Evolutionary conservation across 2,113 vertebrate species (phyloP).

Genomic region (Phodopus roborovskii): DNA sequence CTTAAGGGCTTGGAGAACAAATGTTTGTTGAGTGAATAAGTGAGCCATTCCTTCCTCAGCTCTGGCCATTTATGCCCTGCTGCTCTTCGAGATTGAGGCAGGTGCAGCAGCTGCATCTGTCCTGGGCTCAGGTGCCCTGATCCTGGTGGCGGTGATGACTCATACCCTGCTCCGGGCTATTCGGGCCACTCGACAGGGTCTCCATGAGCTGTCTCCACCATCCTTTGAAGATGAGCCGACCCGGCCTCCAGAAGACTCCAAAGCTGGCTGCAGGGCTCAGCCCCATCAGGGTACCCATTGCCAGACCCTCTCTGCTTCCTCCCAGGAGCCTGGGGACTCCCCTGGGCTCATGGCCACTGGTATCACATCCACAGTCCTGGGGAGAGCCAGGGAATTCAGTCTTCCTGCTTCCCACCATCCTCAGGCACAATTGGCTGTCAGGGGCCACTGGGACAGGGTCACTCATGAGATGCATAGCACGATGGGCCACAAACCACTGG

Average conservation of each 20-base stretch:
- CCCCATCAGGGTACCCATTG: conserved; percentile 86
- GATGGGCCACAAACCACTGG: conserved; percentile 85
- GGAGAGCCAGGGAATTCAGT: conserved; percentile 76
- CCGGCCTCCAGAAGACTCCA: conserved; percentile 80
- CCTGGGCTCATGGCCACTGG: conserved; percentile 73
- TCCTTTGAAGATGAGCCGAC: conserved; percentile 88
- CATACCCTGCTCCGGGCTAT: conserved; percentile 88
- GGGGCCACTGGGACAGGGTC: conserved; percentile 89
- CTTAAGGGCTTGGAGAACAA: not conserved
- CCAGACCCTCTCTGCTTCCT: conserved; percentile 85
- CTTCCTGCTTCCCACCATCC: conserved; percentile 77
- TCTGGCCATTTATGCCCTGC: conserved; percentile 92
- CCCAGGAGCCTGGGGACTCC: conserved; percentile 76
- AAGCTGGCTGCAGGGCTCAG: conserved; percentile 77
- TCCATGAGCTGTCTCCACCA: conserved; percentile 78
- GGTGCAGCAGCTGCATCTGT: conserved; percentile 90
- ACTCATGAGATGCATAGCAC: conserved; percentile 90
- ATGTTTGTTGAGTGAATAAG: not conserved
- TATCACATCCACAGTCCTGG: conserved; percentile 71
- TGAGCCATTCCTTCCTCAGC: conserved; percentile 74
- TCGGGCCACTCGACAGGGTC: conserved; percentile 64
- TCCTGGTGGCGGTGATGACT: conserved; percentile 87
- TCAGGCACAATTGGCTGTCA: conserved; percentile 86
- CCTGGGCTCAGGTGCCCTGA: conserved; percentile 89
- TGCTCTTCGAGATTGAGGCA: conserved; percentile 90